Conservation (phyloP, 2,888 invertebrate genomes). For the Drosophila multiciliata region DNA sequence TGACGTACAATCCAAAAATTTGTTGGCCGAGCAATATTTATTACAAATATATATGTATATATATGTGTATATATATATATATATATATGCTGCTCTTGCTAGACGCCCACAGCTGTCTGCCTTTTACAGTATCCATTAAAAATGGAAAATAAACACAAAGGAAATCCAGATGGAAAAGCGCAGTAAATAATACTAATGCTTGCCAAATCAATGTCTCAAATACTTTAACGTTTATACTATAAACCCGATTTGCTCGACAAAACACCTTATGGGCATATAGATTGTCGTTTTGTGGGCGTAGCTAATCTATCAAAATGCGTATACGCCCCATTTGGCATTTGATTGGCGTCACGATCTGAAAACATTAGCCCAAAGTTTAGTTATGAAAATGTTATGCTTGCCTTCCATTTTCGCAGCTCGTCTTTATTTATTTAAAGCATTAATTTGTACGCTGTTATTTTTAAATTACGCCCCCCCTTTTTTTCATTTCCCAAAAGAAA, state of each 20-base stretch:
- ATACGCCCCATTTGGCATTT: constrained; percentile 36
- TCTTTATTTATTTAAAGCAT: constrained; percentile 72
- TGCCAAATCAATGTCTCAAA: constrained; percentile 39
- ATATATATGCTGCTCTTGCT: constrained; percentile 1
- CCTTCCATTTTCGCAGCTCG: constrained; percentile 27
- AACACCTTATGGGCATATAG: constrained; percentile 35
- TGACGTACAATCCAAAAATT: constrained; percentile 70
- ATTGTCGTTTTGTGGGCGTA: constrained; percentile 36
- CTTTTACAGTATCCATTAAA: constrained; percentile 77
- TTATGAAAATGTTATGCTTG: constrained; percentile 32
- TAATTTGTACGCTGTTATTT: constrained; percentile 73
- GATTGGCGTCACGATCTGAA: constrained; percentile 62
- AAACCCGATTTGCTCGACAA: constrained; percentile 28
- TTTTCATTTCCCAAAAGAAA: constrained; percentile 9
- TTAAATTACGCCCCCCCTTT: constrained; percentile 42
- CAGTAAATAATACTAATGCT: constrained; percentile 7
- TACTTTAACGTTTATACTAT: constrained; percentile 25
- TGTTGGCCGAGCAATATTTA: constrained; percentile 64
- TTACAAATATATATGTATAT: constrained; percentile 67
- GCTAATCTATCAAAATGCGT: constrained; percentile 73
- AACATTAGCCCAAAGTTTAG: constrained; percentile 29
- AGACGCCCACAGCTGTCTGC: constrained; percentile 58
- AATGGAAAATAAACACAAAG: constrained; percentile 56
- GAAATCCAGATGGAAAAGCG: constrained; percentile 46
- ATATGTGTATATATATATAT: constrained; percentile 40